Percentiles rank a stretch among this genome's conserved stretches.
Evolutionary conservation across 2,888 invertebrate species (phyloP).

Genomic region (Mesoligia furuncula): DNA sequence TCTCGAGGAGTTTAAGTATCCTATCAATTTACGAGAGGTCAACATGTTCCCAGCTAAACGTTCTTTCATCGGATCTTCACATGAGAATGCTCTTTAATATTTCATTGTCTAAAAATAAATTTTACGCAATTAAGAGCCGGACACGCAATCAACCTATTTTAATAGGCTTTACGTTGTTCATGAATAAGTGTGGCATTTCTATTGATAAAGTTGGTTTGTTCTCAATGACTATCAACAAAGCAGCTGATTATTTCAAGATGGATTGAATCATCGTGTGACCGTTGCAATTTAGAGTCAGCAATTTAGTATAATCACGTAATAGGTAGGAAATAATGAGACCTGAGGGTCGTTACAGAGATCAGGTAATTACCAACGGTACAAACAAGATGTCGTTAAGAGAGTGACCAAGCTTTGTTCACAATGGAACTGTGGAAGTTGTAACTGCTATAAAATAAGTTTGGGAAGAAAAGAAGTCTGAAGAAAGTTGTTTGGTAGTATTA

Average conservation of each 20-base stretch:
- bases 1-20: conserved; percentile 25
- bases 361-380: conserved; percentile 50
- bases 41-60: conserved; percentile 22
- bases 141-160: conserved; percentile 20
- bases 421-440: conserved; percentile 18
- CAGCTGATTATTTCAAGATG: conserved; percentile 48
- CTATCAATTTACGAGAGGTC: conserved; percentile 46
- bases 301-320: conserved; percentile 58
- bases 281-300: conserved; percentile 48
- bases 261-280: conserved; percentile 53
- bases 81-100: neutral
- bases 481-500: neutral
- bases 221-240: conserved; percentile 40
- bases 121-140: conserved; percentile 19
- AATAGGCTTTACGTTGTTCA: conserved; percentile 26
- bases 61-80: conserved; percentile 11
- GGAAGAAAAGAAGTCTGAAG: conserved; percentile 12
- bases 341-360: conserved; percentile 54
- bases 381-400: conserved; percentile 57
- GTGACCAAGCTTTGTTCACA: conserved; percentile 32
- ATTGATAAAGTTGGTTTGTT: conserved; percentile 52
- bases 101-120: conserved; percentile 37
- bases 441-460: conserved; percentile 26
- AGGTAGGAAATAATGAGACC: conserved; percentile 53
- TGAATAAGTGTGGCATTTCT: conserved; percentile 63